These are phyloP conservation scores for Muntiacus reevesi DNA, from an alignment of 2,113 vertebrate genomes.

Conservation along the genomic window DNA sequence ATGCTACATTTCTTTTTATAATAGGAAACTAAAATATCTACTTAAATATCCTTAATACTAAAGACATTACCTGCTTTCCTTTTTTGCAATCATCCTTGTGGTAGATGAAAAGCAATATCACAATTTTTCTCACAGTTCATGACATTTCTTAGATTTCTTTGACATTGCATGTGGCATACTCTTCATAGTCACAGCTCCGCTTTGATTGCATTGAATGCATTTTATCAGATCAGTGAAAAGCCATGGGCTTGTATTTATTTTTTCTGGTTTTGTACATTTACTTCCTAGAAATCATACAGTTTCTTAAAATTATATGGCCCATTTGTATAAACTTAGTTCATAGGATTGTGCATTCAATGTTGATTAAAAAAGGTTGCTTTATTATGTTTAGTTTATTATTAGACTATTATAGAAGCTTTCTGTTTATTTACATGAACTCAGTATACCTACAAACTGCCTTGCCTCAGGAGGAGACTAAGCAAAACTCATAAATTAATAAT, in stretches of 20 bases:
- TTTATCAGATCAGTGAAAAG: conserved; percentile 58
- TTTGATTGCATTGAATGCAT: conserved; percentile 50
- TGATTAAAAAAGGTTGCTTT: conserved; percentile 61
- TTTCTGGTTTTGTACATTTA: conserved; percentile 58
- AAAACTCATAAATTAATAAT: conserved; percentile 64
- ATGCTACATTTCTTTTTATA: conserved; percentile 69
- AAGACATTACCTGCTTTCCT: conserved; percentile 18
- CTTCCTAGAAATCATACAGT: conserved; percentile 20
- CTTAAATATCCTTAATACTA: conserved; percentile 70
- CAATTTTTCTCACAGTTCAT: conserved; percentile 71
- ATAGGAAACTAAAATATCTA: conserved; percentile 71
- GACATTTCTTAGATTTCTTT: conserved; percentile 55
- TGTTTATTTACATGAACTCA: conserved; percentile 49
- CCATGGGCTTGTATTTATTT: conserved; percentile 51
- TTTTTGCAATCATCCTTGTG: conserved; percentile 54
- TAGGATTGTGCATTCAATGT: conserved; percentile 10
- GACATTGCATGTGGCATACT: conserved; percentile 50
- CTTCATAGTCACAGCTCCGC: conserved; percentile 5
- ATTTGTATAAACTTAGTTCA: conserved; percentile 52
- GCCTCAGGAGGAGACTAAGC: conserved; percentile 46
- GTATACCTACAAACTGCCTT: conserved; percentile 23
- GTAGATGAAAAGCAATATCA: conserved; percentile 67
- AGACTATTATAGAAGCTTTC: conserved; percentile 54
- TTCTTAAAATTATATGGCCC: conserved; percentile 44
- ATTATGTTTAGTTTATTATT: conserved; percentile 41